Evolutionary conservation across 2,797 vertebrate species (phyloP).

Genomic region (Denticeps clupeoides): DNA sequence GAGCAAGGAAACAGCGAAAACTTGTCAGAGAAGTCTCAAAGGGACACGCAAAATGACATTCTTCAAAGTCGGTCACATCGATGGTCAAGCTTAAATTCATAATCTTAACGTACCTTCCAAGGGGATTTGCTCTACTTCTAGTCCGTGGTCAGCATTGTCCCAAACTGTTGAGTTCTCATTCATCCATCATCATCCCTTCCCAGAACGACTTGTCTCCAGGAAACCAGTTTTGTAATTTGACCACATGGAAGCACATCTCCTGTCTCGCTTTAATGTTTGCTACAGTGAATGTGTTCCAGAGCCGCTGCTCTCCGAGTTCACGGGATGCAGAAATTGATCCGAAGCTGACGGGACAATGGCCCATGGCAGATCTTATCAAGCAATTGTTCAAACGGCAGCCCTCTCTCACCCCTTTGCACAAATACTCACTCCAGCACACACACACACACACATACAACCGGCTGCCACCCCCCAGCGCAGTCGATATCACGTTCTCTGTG

Average conservation of each 20-base stretch:
- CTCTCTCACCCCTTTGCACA: too few relatives aligned
- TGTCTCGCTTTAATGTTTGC: conserved; percentile 11
- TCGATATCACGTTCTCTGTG: conserved; percentile 37
- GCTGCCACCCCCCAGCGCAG: conserved; percentile 36
- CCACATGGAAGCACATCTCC: conserved; percentile 10
- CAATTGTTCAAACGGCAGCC: conserved; percentile 42
- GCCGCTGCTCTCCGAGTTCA: conserved; percentile 48
- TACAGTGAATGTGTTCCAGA: conserved; percentile 37
- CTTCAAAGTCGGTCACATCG: neutral
- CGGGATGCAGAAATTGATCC: conserved; percentile 61
- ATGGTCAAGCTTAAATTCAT: too few relatives aligned
- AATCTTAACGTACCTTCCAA: conserved; percentile 56
- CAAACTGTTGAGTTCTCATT: neutral
- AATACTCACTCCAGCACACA: conserved; percentile 7
- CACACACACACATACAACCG: conserved; percentile 26
- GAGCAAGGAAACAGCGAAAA: conserved; percentile 13
- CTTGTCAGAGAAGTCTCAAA: neutral
- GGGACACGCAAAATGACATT: neutral
- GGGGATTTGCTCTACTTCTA: conserved; percentile 30
- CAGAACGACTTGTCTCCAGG: too few relatives aligned
- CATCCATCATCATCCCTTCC: conserved; percentile 34
- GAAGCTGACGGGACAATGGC: conserved; percentile 55
- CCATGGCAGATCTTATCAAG: conserved; percentile 48
- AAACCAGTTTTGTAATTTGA: conserved; percentile 21
- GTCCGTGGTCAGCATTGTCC: conserved; percentile 19